Evolutionary conservation across 1,140 invertebrate species (phyloP), one percentile per base, ranked within the genome.

Genomic region (Solenopsis invicta): DNA sequence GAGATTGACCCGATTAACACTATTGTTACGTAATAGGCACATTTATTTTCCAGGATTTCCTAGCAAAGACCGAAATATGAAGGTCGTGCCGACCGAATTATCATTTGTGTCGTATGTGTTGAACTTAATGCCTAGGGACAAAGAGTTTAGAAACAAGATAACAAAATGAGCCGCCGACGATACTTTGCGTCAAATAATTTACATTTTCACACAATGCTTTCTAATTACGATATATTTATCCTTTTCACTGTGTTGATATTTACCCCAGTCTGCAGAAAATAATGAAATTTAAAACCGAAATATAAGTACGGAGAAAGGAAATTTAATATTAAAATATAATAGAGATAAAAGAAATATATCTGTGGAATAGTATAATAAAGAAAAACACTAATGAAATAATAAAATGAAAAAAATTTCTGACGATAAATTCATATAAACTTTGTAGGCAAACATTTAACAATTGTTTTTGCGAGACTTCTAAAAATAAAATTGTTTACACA

Each of bases 61-160:
- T 9, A 24, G 12, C 29, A 21, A n/a, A n/a, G 41, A 69, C 50
- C 41, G 21, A 88, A 78, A 85, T 50, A 24, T 41, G 88, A 89
- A 88, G 87, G 80, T 21, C 56, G 13, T 18, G 3, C 8, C 4
- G 21, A 34, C 54, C 18, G 13, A 12, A 52, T 10, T 74, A 88
- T 88, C 52, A 85, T 88, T 71, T 24, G 16, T 56, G 45, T 2
- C 6, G 18, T 5, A 18, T 29, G 5, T 34, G 18, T 41, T 41
- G 8, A 21, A 21, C 41, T 81, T 50, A 61, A 74, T 12, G 4
- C 24, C 2, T 56, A 6, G 4, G 24, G 0, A 48, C 34, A 50
- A 59, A 41, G 16, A 66, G n/a, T 75, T 64, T 18, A 62, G 29
- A 69, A 13, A 16, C 4, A 29, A 50, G 21, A 82, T 82, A 82